Percentiles rank a stretch among this genome's conserved stretches.
Evolutionary conservation across 2,113 vertebrate genomes (phyloP).

Genomic region (Oreochromis niloticus): DNA sequence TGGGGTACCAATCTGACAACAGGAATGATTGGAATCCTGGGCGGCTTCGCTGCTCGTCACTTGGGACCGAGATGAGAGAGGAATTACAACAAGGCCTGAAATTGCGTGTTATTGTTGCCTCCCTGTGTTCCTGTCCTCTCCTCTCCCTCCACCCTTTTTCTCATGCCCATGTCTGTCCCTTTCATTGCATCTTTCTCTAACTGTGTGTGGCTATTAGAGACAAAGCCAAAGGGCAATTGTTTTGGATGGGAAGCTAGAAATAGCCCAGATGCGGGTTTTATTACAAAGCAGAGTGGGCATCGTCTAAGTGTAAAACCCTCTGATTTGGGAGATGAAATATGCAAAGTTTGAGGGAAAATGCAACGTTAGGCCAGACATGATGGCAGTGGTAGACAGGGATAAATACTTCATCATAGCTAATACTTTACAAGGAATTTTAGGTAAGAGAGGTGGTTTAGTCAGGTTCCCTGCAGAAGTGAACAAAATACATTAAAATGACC

Average conservation of each 20-base stretch:
- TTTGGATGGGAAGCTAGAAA: constrained; percentile 18
- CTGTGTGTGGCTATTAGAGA: constrained; percentile 47
- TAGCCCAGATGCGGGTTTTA: constrained; percentile 3
- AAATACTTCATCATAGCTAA: not conserved
- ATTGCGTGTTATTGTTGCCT: constrained; percentile 54
- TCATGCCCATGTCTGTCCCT: constrained; percentile 18
- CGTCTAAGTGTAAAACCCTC: not conserved
- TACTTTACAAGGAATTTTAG: not conserved
- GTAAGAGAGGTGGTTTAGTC: not conserved
- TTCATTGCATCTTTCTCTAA: constrained; percentile 35
- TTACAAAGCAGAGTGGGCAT: not conserved
- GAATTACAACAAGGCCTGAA: constrained; percentile 70
- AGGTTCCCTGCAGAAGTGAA: not conserved
- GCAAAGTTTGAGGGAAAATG: constrained; percentile 11
- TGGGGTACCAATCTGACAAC: constrained; percentile 64
- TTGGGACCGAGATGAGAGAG: constrained; percentile 52
- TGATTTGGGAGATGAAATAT: constrained; percentile 33
- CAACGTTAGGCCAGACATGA: not conserved
- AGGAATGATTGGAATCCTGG: constrained; percentile 69
- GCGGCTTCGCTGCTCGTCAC: constrained; percentile 36
- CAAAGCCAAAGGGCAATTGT: constrained; percentile 40
- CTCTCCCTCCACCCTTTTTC: constrained; percentile 10
- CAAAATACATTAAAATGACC: constrained; percentile 50
- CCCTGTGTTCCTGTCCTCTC: constrained; percentile 23
- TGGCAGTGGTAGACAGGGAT: not conserved